These are phyloP conservation scores for Pemphigus obesinymphae DNA, from an alignment of 1,140 invertebrate species.

Conservation along the genomic window DNA sequence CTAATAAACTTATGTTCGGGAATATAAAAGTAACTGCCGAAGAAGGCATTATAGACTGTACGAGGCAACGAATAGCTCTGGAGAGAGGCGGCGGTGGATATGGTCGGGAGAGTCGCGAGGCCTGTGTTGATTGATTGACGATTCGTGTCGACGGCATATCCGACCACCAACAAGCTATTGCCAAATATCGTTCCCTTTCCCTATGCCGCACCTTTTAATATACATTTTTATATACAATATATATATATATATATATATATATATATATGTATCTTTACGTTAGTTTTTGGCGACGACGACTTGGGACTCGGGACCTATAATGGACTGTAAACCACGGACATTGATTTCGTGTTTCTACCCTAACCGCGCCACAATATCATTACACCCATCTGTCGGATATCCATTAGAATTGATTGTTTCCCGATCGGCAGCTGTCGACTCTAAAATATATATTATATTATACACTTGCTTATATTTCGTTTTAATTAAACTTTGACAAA, in stretches of 20 bases:
- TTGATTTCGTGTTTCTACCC: neutral
- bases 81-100: neutral
- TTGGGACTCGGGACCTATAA: neutral
- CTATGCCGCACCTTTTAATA: too few relatives aligned
- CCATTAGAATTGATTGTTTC: constrained; percentile 33
- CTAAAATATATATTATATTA: neutral
- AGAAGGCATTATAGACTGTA: too few relatives aligned
- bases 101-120: neutral
- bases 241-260: neutral
- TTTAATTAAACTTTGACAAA: constrained; percentile 40
- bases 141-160: neutral
- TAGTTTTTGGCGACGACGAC: neutral
- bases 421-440: neutral
- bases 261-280: too few relatives aligned
- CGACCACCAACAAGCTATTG: neutral
- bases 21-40: too few relatives aligned
- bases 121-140: neutral
- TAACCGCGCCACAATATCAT: neutral
- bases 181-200: neutral
- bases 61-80: neutral
- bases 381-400: constrained; percentile 23
- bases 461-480: neutral
- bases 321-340: neutral
- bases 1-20: too few relatives aligned
- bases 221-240: neutral